phyloP scores from a whole-genome alignment of 2,113 vertebrate genomes.

The Aspidoscelis tigris region DNA sequence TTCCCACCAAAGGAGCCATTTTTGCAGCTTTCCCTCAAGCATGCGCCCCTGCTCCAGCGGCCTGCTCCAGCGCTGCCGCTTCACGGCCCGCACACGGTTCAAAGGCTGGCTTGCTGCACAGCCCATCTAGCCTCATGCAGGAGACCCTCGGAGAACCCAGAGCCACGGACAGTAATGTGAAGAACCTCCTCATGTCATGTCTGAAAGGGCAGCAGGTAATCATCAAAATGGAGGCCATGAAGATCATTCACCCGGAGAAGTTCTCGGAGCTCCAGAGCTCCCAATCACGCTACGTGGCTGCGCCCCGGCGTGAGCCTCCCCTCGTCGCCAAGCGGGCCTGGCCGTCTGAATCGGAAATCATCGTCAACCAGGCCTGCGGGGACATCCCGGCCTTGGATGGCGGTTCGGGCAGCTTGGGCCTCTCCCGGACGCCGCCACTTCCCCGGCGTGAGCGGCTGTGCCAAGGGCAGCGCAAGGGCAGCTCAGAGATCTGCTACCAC shows the following conservation, averaged over 20 bases:
- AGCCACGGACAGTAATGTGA: conserved; percentile 75
- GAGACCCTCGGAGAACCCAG: conserved; percentile 72
- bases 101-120: conserved; percentile 54
- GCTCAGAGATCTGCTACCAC: conserved; percentile 92
- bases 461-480: conserved; percentile 89
- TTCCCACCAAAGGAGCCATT: neutral
- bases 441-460: conserved; percentile 83
- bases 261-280: conserved; percentile 83
- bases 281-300: conserved; percentile 70
- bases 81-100: conserved; percentile 48
- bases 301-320: conserved; percentile 85
- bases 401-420: conserved; percentile 66
- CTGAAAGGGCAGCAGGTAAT: conserved; percentile 95
- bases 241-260: conserved; percentile 97
- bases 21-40: conserved; percentile 46
- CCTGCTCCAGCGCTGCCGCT: conserved; percentile 49
- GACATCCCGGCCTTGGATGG: conserved; percentile 72
- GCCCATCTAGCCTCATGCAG: conserved; percentile 77
- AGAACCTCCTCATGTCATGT: conserved; percentile 92
- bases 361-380: conserved; percentile 94
- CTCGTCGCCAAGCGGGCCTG: conserved; percentile 85
- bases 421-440: conserved; percentile 80
- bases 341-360: conserved; percentile 93
- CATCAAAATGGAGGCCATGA: conserved; percentile 99
- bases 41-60: conserved; percentile 38